Evolutionary conservation across 2,888 invertebrate genomes (phyloP), one percentile per base, ranked within the genome.

Genomic region (Tupiocoris notatus): DNA sequence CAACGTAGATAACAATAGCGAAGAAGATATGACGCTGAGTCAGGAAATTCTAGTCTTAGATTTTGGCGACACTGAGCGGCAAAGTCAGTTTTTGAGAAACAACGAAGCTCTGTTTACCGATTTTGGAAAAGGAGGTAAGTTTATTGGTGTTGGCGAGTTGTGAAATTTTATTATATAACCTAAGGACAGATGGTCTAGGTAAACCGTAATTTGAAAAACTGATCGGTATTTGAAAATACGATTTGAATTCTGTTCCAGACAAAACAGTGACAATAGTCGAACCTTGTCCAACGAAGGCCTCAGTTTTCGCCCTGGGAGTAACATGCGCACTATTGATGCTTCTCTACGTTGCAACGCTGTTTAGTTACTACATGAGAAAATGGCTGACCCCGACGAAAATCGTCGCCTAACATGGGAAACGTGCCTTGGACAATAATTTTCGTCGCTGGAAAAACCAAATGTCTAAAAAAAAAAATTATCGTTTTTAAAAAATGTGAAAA

Each of bases 21-120:
- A 90, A 76, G 92, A 92, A 81, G 93, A 93, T 82, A 95, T 96
- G 94, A 96, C 95, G 80, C 89, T 96, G 79, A 95, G 95, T 61
- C 95, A 95, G 84, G 96, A 96, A 85, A 96, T 96, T 82, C 87
- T 96, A 21, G 96, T 96, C 1, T 86, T 96, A 80, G 96, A 96
- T 87, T 94, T 95, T 82, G 95, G 95, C 67, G 95, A 96, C 85
- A 39, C 62, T 1, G 95, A 95, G 79, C 88, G 91, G 81, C 93
- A 93, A 84, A 90, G 90, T 67, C 93, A 93, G 80, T 94, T 90
- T 86, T 87, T 94, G 80, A 91, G 91, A 83, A 80, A 79, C 79
- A 89, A 87, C 79, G 93, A 93, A 82, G 89, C 91, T 78, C 90
- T 91, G 80, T 91, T 80, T 66, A 79, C 91, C 77, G 92, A 91